Evolutionary conservation across 2,888 invertebrate species (phyloP), one percentile per base, ranked within the genome.

Genomic region (Phytoseiulus persimilis): DNA sequence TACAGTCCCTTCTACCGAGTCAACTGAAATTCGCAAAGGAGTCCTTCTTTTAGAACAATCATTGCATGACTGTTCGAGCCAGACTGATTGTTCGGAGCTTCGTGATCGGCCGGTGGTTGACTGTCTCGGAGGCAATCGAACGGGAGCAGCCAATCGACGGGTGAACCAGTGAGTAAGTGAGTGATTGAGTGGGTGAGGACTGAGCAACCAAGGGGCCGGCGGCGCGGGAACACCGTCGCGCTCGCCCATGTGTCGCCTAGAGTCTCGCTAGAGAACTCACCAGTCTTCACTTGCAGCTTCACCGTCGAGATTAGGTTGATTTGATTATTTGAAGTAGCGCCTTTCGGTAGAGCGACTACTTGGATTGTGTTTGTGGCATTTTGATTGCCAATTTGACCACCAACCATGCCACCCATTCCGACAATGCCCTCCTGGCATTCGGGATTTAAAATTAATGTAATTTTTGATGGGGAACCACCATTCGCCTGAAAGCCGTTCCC

Each of bases 391-490:
- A 33, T 45, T 33, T 33, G 87, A 45, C 87, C 87, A 23, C 39
- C 18, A 33, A 33, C 87, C 87, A 87, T 87, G 45, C 87, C 87
- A 83, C 83, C 31, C 31, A 6, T 23, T 32, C 84, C 84, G 23
- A 87, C 33, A 32, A 33, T 45, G 32, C 83, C 89, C 90, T 91
- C 91, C 90, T 23, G 83, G 83, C 90, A 91, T 91, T 90, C 91
- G 91, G 91, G 91, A 90, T 90, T 91, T 91, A 91, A 90, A 83
- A 31, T 90, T 89, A 90, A 46, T 45, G 87, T 33, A 33, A 87
- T 33, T 31, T 87, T 87, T 45, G 87, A 87, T 31, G 87, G 87
- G 23, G 87, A 87, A 45, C 87, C 87, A 39, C 87, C 87, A n/a
- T 87, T 87, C 39, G 87, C 87, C 87, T 87, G 45, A 65, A 65